Percentiles rank a stretch among this genome's conserved stretches.
These are phyloP conservation scores for Taxidea taxus DNA, from an alignment of 2,113 vertebrate genomes.

Conservation along the genomic window DNA sequence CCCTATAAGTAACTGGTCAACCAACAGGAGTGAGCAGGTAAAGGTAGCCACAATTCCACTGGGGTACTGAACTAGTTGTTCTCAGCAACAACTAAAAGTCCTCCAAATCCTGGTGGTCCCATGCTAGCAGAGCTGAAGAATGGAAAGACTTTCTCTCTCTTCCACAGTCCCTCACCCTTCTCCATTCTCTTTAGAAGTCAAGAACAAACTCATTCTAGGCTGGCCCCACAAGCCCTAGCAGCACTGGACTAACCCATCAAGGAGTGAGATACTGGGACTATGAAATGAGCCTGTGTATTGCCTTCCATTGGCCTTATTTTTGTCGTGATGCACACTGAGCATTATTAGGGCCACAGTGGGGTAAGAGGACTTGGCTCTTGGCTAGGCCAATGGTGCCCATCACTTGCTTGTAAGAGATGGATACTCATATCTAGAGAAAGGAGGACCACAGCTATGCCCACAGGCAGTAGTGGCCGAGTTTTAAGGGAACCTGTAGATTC, in stretches of 20 bases:
- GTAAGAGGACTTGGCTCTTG: not conserved
- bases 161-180: not conserved
- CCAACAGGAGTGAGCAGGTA: not conserved
- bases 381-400: not conserved
- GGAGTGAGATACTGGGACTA: not conserved
- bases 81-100: not conserved
- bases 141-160: not conserved
- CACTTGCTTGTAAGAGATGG: not conserved
- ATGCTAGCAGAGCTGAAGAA: not conserved
- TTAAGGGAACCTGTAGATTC: not conserved
- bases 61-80: not conserved
- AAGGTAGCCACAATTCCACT: not conserved
- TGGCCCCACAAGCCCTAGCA: not conserved
- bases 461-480: not conserved
- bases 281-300: not conserved
- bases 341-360: not conserved
- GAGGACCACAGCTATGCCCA: not conserved
- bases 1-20: not conserved
- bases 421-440: not conserved
- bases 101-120: not conserved
- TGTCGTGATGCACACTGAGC: not conserved
- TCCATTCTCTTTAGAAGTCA: not conserved
- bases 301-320: not conserved
- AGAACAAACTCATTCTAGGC: not conserved
- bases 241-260: not conserved